Evolutionary conservation across 1,140 invertebrate genomes (phyloP).

Genomic region (Bathynomus jamesi): DNA sequence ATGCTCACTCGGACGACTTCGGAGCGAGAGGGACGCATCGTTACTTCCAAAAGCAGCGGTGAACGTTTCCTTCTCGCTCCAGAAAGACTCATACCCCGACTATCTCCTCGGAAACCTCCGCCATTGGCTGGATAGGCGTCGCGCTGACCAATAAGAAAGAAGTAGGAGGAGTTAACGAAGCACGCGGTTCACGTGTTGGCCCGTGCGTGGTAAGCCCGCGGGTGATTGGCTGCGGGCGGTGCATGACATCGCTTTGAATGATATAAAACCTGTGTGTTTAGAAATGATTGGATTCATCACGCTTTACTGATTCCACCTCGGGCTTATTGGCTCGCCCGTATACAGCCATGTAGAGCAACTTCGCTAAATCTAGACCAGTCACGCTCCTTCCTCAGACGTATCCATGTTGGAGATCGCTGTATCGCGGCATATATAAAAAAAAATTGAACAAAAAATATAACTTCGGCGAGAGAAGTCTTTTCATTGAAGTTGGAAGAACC

Average conservation of each 20-base stretch:
- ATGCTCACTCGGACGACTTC: not conserved
- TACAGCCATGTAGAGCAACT: not conserved
- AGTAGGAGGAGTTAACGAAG: not conserved
- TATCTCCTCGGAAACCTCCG: not conserved
- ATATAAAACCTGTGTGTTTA: not conserved
- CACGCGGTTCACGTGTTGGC: not conserved
- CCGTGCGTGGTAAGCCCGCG: not conserved
- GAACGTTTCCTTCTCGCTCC: not conserved
- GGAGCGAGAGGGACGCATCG: not conserved
- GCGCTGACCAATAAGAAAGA: not conserved
- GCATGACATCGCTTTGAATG: not conserved
- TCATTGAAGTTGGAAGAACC: not conserved
- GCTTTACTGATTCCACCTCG: not conserved
- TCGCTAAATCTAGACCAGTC: not conserved
- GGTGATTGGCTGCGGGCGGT: not conserved
- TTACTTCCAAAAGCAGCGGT: not conserved
- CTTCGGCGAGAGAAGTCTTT: not conserved
- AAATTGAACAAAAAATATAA: not conserved
- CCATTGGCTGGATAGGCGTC: not conserved
- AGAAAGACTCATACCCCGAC: not conserved
- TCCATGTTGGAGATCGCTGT: not conserved
- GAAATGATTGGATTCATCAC: not conserved
- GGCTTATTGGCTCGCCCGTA: not conserved
- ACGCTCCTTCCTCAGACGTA: not conserved
- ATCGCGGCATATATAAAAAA: not conserved